A percentile compares a stretch with the other conserved stretches of the same genome.
Conservation (phyloP, 2,113 vertebrate species). For the Anoura caudifer region DNA sequence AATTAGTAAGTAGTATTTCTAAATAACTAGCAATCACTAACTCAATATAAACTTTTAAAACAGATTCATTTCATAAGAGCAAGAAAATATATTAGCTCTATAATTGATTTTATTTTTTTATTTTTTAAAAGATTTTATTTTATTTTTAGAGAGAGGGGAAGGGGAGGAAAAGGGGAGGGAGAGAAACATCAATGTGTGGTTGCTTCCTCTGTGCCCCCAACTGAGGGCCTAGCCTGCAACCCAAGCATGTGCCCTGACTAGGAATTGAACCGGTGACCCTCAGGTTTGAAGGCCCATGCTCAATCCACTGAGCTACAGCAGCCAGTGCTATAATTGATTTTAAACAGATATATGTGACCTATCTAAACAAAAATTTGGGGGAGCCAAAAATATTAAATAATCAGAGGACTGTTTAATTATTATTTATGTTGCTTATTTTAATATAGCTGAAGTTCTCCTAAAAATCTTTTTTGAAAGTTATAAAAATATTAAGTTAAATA, state of each 20-base stretch:
- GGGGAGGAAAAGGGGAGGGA: too few relatives aligned
- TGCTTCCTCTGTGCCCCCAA: too few relatives aligned
- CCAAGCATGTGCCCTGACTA: too few relatives aligned
- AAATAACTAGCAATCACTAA: background rate
- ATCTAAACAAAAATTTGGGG: background rate
- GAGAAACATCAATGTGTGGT: too few relatives aligned
- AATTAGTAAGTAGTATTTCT: background rate
- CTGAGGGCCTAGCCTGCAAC: too few relatives aligned
- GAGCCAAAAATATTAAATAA: background rate
- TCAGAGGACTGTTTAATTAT: background rate
- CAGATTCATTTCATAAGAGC: background rate
- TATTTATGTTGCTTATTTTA: background rate
- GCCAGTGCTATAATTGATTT: background rate
- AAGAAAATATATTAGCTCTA: background rate
- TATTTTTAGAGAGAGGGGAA: too few relatives aligned
- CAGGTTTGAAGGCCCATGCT: too few relatives aligned
- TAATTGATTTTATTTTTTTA: background rate
- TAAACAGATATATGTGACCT: constrained; percentile 1
- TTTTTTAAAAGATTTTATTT: too few relatives aligned
- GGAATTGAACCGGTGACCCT: too few relatives aligned
- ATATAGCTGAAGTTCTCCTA: background rate
- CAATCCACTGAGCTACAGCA: too few relatives aligned
- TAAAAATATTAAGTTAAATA: background rate
- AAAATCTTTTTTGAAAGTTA: background rate
- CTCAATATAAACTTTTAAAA: background rate